Evolutionary conservation across 2,797 vertebrate genomes (phyloP).

Genomic region (Falco naumanni): DNA sequence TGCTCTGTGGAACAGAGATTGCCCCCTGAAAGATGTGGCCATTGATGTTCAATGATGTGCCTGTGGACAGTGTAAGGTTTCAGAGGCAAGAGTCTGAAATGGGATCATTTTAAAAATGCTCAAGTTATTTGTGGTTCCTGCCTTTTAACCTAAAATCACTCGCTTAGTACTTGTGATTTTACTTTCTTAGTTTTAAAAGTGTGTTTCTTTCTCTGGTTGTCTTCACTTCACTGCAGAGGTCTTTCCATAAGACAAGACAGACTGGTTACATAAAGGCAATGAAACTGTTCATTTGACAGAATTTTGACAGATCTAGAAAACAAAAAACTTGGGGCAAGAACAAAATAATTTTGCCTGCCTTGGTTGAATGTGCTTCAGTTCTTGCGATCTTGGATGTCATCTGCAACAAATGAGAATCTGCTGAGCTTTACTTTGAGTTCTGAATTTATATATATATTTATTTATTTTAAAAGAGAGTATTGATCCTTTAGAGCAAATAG

Average conservation of each 20-base stretch:
- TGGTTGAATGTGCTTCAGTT: neutral
- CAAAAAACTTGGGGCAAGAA: neutral
- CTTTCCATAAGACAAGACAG: neutral
- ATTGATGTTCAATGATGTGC: neutral
- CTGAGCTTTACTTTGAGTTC: neutral
- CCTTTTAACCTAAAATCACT: neutral
- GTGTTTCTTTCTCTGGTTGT: neutral
- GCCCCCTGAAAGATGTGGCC: neutral
- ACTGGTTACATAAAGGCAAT: neutral
- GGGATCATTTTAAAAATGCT: neutral
- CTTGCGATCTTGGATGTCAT: neutral
- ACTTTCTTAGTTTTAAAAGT: neutral
- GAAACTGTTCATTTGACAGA: neutral
- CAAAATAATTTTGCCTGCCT: neutral
- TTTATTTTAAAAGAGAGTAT: neutral
- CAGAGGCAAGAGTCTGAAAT: neutral
- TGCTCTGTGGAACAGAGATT: neutral
- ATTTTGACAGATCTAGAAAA: neutral
- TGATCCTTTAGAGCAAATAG: neutral
- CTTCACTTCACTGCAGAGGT: neutral
- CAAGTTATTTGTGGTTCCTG: neutral
- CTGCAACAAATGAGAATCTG: neutral
- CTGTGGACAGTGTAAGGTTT: neutral
- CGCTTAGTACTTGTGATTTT: neutral
- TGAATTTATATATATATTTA: neutral